These are phyloP conservation scores for Latrodectus geometricus DNA, from an alignment of 1,140 invertebrate genomes.

Conservation along the genomic window DNA sequence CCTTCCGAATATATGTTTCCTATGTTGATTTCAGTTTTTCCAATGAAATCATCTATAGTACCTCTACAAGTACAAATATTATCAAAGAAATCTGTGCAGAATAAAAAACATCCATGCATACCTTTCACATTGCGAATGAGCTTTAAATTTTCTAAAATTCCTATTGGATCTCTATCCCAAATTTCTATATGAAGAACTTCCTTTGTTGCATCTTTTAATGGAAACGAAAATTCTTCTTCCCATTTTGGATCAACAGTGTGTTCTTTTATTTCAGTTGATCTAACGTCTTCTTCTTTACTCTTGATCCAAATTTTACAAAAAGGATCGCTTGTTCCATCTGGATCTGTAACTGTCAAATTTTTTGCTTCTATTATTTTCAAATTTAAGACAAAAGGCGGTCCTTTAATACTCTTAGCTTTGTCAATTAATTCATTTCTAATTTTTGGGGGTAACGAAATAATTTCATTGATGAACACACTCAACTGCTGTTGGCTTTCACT, in stretches of 20 bases:
- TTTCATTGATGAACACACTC: conserved; percentile 1
- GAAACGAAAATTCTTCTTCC: conserved; percentile 28
- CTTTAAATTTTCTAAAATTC: background rate
- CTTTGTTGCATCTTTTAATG: background rate
- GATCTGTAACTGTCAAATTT: background rate
- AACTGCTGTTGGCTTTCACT: conserved; percentile 17
- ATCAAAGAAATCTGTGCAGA: conserved; percentile 9
- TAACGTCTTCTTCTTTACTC: background rate
- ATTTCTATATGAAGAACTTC: conserved; percentile 25
- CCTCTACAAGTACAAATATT: conserved; percentile 2
- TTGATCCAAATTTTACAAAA: conserved; percentile 42
- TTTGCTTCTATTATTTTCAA: conserved; percentile 29
- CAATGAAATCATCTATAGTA: conserved; percentile 33
- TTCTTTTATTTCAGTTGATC: conserved; percentile 22
- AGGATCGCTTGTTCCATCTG: conserved; percentile 34
- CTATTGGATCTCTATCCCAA: conserved; percentile 45
- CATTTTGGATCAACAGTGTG: conserved; percentile 23
- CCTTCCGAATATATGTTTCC: conserved; percentile 46
- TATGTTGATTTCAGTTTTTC: conserved; percentile 23
- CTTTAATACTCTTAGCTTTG: conserved; percentile 11
- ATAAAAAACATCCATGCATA: conserved; percentile 11
- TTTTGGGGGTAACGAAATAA: conserved; percentile 7
- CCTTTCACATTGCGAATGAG: background rate
- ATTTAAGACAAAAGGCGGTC: conserved; percentile 9
- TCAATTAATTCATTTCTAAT: background rate